Conservation (phyloP, 1,140 invertebrate species). For the Centruroides vittatus region DNA sequence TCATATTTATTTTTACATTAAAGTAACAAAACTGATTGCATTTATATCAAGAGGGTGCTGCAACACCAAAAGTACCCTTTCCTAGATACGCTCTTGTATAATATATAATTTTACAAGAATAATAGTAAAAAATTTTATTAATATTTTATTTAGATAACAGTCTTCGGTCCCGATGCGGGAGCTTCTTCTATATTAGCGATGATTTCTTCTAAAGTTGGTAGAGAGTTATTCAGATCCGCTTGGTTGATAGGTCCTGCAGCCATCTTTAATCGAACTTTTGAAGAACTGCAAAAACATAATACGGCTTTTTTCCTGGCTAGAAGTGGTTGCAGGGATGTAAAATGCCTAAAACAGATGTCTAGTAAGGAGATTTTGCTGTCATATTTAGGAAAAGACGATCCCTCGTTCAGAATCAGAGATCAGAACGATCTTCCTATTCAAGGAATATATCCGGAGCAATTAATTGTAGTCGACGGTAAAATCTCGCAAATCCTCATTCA, state of each 20-base stretch:
- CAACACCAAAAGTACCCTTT: no score
- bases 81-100: no score
- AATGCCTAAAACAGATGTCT: slow-evolving; percentile 5
- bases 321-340: slow-evolving; percentile 4
- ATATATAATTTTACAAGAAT: neutral
- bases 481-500: neutral
- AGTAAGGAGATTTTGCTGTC: slow-evolving; percentile 9
- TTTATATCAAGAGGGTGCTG: no score
- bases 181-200: slow-evolving; percentile 16
- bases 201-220: slow-evolving; percentile 9
- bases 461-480: slow-evolving; percentile 19
- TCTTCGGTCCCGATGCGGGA: slow-evolving; percentile 20
- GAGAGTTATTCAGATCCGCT: slow-evolving; percentile 6
- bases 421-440: slow-evolving; percentile 21
- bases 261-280: slow-evolving; percentile 13
- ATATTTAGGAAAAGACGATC: slow-evolving; percentile 19
- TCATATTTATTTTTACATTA: no score
- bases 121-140: neutral
- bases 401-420: slow-evolving; percentile 19
- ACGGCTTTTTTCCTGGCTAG: slow-evolving; percentile 3
- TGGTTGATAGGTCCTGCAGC: slow-evolving; percentile 18
- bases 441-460: slow-evolving; percentile 19
- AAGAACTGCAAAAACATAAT: slow-evolving; percentile 5
- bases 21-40: no score
- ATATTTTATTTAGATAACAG: slow-evolving; percentile 9